A percentile compares a stretch with the other conserved stretches of the same genome.
Evolutionary conservation across 1,140 invertebrate species (phyloP).

Genomic region (Ericerus pela): DNA sequence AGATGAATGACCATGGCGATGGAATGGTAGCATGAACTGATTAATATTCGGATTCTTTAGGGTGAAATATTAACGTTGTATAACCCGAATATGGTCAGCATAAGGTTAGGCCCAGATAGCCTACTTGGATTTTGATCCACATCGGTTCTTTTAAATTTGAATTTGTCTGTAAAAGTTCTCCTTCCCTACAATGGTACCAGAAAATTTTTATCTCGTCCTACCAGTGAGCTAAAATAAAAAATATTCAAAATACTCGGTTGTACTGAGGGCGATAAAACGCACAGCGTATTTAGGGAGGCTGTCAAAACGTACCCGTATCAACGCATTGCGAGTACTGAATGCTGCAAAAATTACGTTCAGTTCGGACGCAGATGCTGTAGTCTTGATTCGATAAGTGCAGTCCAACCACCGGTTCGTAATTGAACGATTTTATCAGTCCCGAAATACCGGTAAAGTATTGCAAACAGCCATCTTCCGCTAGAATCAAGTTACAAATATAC

Average conservation of each 20-base stretch:
- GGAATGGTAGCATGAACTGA: too few species aligned
- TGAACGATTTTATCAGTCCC: conserved; percentile 64
- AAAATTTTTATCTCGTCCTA: neutral
- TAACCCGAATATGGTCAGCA: too few species aligned
- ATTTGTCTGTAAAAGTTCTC: too few species aligned
- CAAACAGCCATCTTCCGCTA: conserved; percentile 67
- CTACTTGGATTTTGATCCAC: too few species aligned
- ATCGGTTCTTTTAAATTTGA: too few species aligned
- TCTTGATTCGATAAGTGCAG: conserved; percentile 78
- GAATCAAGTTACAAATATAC: too few species aligned
- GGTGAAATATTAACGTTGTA: too few species aligned
- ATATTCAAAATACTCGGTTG: neutral
- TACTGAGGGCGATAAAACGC: neutral
- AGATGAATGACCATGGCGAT: too few species aligned
- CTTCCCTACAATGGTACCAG: too few species aligned
- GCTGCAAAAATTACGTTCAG: conserved; percentile 74
- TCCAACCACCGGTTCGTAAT: conserved; percentile 56
- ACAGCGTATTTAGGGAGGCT: too few species aligned
- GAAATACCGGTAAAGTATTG: conserved; percentile 68
- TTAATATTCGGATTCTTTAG: too few species aligned
- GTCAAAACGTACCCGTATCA: conserved; percentile 37
- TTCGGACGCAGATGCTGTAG: conserved; percentile 69
- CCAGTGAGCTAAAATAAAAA: neutral
- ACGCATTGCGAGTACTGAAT: conserved; percentile 64
- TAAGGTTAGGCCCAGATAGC: too few species aligned